Conservation (phyloP, 1,140 invertebrate genomes). For the Ips typographus region DNA sequence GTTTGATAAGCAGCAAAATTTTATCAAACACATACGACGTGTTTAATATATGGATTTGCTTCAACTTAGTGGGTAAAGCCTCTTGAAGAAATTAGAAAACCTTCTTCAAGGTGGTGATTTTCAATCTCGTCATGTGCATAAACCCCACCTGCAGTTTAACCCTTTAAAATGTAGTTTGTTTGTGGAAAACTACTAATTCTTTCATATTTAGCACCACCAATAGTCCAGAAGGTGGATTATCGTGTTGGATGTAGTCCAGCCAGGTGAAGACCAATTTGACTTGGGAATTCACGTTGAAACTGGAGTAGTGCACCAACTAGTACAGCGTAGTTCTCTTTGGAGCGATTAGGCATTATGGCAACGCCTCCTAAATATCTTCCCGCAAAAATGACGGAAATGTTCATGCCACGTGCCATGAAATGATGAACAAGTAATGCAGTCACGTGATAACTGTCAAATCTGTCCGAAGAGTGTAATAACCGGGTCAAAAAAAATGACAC, state of each 20-base stretch:
- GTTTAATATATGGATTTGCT: constrained; percentile 66
- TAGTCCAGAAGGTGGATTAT: constrained; percentile 51
- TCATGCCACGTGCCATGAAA: no score
- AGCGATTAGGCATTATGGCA: constrained; percentile 57
- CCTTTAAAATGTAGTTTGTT: background rate
- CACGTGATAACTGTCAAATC: no score
- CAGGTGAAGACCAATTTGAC: constrained; percentile 63
- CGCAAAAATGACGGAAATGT: no score
- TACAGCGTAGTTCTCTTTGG: constrained; percentile 61
- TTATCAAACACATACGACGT: constrained; percentile 65
- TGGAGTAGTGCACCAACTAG: constrained; percentile 61
- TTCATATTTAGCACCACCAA: constrained; percentile 66
- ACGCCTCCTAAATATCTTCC: constrained; percentile 6
- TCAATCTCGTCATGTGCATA: constrained; percentile 60
- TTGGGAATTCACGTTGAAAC: constrained; percentile 61
- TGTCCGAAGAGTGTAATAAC: no score
- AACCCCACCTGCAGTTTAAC: constrained; percentile 47
- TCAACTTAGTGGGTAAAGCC: constrained; percentile 62
- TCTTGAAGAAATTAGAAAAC: constrained; percentile 58
- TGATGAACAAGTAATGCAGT: no score
- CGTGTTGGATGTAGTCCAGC: constrained; percentile 51
- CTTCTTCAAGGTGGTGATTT: constrained; percentile 51
- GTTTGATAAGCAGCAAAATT: constrained; percentile 62
- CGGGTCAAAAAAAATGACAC: no score
- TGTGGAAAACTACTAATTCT: constrained; percentile 44